Conservation (phyloP, 2,113 vertebrate genomes). For the Pseudolaguvia tuberculata region DNA sequence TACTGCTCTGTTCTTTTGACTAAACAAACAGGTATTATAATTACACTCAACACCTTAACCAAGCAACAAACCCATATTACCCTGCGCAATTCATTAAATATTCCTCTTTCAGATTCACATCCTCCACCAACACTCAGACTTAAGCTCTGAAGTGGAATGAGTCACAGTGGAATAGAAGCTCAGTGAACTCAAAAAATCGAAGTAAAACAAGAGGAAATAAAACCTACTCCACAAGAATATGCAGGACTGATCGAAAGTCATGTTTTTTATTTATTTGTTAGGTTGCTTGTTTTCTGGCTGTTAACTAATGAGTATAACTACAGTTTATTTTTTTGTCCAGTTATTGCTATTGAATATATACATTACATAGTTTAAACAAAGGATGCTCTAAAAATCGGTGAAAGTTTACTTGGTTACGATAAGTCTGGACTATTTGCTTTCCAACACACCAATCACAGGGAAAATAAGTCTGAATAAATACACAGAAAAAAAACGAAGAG, state of each 20-base stretch:
- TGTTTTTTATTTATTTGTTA: too few species aligned
- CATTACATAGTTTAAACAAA: too few species aligned
- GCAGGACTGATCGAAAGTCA: too few species aligned
- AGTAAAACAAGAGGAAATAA: too few species aligned
- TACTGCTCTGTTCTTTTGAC: too few species aligned
- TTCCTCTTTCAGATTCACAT: too few species aligned
- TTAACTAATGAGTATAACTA: neutral
- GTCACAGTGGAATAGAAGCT: neutral
- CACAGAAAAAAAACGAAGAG: neutral
- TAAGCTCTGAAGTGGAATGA: neutral
- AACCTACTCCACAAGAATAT: too few species aligned
- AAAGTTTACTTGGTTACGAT: neutral
- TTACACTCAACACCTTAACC: neutral
- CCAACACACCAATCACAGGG: neutral
- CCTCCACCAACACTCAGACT: neutral
- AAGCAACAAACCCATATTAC: neutral
- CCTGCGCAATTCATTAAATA: neutral
- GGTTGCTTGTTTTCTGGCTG: neutral
- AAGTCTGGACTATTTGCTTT: neutral
- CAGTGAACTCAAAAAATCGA: too few species aligned
- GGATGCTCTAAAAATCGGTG: too few species aligned
- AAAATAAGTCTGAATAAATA: conserved; percentile 7
- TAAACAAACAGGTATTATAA: too few species aligned
- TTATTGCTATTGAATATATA: neutral
- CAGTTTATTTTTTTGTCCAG: neutral